These are phyloP conservation scores for Pelecanoides urinatrix DNA, from an alignment of 2,113 vertebrate species.

Conservation along the genomic window DNA sequence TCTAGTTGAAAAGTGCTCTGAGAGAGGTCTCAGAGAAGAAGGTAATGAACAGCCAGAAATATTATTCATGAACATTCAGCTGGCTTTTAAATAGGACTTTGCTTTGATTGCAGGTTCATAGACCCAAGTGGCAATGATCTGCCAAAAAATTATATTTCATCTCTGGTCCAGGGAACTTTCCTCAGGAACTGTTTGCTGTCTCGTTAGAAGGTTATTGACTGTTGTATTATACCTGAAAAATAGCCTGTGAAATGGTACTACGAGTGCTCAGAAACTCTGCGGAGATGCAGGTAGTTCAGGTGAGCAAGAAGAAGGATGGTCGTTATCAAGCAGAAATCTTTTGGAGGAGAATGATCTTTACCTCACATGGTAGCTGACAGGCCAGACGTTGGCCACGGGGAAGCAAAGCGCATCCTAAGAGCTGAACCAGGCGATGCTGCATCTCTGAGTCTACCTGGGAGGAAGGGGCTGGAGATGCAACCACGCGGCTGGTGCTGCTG, in stretches of 20 bases:
- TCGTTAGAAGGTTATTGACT: neutral
- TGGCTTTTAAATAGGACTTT: neutral
- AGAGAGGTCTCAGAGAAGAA: neutral
- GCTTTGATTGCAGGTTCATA: neutral
- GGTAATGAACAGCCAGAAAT: neutral
- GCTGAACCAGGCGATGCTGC: neutral
- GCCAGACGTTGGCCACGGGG: neutral
- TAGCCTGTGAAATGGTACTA: neutral
- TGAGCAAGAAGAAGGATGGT: neutral
- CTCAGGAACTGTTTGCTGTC: neutral
- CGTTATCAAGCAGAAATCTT: neutral
- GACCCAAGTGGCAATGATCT: neutral
- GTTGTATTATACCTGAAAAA: neutral
- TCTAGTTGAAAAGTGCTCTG: neutral
- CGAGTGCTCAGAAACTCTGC: neutral
- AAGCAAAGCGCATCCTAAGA: neutral
- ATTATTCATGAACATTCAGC: neutral
- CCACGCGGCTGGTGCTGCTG: fast-evolving
- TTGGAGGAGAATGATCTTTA: neutral
- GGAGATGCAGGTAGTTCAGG: neutral
- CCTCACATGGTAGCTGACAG: neutral
- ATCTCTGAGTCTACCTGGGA: neutral
- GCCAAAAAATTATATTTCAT: neutral
- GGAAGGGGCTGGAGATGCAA: neutral
- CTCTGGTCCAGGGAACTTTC: neutral